A percentile compares a stretch with the other conserved stretches of the same genome.
Evolutionary conservation across 2,113 vertebrate species (phyloP).

Genomic region (Xenopus borealis): DNA sequence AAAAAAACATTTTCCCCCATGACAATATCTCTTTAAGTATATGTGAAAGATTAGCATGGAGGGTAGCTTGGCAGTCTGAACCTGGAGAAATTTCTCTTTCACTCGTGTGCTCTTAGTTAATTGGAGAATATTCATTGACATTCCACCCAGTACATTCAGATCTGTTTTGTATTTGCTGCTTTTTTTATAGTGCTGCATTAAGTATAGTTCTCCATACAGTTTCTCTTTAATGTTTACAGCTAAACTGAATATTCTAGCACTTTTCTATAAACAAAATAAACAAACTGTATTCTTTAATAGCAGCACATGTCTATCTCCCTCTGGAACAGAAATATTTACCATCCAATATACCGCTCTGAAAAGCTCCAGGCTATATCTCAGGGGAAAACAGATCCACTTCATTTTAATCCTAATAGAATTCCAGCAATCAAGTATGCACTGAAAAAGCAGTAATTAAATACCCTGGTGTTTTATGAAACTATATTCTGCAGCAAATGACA

Average conservation of each 20-base stretch:
- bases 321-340: conserved; percentile 1
- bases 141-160: no score
- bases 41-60: no score
- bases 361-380: conserved; percentile 7
- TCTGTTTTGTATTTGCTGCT: no score
- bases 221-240: neutral
- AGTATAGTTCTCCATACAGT: no score
- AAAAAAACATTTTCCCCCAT: no score
- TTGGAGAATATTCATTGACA: no score
- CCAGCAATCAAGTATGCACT: conserved; percentile 10
- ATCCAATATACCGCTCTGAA: neutral
- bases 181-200: no score
- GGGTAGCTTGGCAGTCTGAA: no score
- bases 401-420: conserved; percentile 13
- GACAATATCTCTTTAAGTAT: no score
- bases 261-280: neutral
- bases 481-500: neutral
- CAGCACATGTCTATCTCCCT: conserved; percentile 10
- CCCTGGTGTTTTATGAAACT: neutral
- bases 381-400: conserved; percentile 12
- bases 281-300: neutral
- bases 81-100: no score
- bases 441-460: conserved; percentile 17
- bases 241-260: neutral
- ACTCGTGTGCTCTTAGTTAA: no score